These are phyloP conservation scores for Numenius arquata DNA, from an alignment of 2,113 vertebrate genomes.

Conservation along the genomic window DNA sequence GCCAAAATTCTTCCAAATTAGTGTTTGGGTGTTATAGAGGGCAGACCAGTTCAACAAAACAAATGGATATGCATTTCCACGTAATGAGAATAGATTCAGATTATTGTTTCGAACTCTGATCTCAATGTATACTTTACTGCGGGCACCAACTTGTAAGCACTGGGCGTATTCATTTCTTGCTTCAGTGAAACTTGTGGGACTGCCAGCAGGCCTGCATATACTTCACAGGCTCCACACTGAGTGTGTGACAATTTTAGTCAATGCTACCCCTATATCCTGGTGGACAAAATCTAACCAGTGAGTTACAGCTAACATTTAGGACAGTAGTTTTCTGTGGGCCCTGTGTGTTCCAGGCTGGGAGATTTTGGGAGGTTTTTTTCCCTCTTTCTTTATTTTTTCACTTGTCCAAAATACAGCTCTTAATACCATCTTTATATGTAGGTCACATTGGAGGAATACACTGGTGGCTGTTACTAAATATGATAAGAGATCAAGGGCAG, in stretches of 20 bases:
- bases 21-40: background rate
- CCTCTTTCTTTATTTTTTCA: background rate
- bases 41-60: background rate
- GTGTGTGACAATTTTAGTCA: background rate
- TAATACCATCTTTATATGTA: background rate
- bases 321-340: background rate
- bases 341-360: background rate
- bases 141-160: background rate
- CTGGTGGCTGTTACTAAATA: conserved; percentile 1
- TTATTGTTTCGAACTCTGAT: background rate
- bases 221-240: background rate
- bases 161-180: background rate
- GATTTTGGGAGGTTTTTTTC: fast-evolving
- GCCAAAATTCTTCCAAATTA: background rate
- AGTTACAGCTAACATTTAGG: background rate
- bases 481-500: background rate
- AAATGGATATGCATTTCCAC: background rate
- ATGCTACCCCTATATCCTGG: background rate
- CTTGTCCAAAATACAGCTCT: background rate
- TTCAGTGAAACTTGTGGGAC: background rate
- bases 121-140: background rate
- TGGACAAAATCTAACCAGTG: background rate
- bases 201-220: background rate
- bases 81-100: background rate
- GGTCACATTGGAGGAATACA: background rate